Conservation (phyloP, 1,140 invertebrate species). For the Tigriopus japonicus region DNA sequence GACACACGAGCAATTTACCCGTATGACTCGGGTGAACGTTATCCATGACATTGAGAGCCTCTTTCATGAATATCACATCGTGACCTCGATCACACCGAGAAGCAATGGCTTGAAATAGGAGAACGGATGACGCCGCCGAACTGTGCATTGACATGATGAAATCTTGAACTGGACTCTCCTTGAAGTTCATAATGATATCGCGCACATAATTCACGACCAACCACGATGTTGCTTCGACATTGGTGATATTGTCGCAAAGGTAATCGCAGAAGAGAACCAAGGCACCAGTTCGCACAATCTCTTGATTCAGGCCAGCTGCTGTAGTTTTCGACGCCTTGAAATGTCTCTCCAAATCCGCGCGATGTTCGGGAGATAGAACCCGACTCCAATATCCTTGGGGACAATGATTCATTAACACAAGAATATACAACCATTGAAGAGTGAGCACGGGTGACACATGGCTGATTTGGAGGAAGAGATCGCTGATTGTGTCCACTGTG, state of each 20-base stretch:
- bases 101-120: constrained; percentile 5
- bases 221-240: neutral
- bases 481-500: neutral
- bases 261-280: constrained; percentile 4
- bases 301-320: neutral
- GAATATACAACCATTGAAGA: constrained; percentile 1
- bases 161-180: neutral
- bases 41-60: neutral
- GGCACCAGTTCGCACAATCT: neutral
- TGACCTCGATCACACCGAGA: neutral
- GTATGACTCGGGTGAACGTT: neutral
- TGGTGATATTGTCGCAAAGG: constrained; percentile 2
- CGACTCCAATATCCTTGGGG: neutral
- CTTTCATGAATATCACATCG: neutral
- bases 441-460: constrained; percentile 1
- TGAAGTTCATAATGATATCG: neutral
- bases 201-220: neutral
- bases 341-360: neutral
- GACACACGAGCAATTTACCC: neutral
- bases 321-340: too few relatives aligned
- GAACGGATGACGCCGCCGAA: neutral
- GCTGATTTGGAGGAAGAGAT: neutral
- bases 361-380: neutral
- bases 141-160: constrained; percentile 1
- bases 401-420: neutral